Conservation (phyloP, 2,888 invertebrate genomes). For the Panopea generosa region DNA sequence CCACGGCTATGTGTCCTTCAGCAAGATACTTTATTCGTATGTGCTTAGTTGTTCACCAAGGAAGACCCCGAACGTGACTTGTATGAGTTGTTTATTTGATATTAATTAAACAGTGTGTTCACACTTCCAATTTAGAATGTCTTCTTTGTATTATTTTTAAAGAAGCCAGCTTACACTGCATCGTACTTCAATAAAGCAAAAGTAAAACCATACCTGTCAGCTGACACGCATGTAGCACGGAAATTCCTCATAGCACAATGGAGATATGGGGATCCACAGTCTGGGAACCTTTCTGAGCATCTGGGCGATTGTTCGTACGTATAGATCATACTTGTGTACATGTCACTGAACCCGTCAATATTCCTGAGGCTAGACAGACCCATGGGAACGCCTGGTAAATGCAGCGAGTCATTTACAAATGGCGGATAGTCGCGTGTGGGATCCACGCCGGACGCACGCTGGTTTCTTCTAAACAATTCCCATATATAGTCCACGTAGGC, state of each 20-base stretch:
- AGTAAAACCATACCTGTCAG: slow-evolving; percentile 47
- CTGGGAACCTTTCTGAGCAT: slow-evolving; percentile 53
- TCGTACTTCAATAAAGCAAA: too few species aligned
- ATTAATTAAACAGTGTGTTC: too few species aligned
- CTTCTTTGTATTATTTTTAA: too few species aligned
- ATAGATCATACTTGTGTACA: slow-evolving; percentile 55
- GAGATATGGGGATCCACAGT: slow-evolving; percentile 71
- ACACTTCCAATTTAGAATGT: too few species aligned
- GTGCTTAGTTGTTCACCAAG: too few species aligned
- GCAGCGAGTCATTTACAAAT: slow-evolving; percentile 65
- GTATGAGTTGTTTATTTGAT: too few species aligned
- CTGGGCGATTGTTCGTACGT: slow-evolving; percentile 63
- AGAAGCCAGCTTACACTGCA: too few species aligned
- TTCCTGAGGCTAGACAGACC: slow-evolving; percentile 73
- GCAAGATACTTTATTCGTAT: too few species aligned
- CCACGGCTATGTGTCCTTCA: too few species aligned
- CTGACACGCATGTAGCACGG: slow-evolving; percentile 53
- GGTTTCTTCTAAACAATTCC: slow-evolving; percentile 72
- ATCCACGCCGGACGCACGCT: slow-evolving; percentile 59
- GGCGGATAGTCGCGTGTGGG: slow-evolving; percentile 68
- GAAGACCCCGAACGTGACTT: too few species aligned
- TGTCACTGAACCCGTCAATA: slow-evolving; percentile 73
- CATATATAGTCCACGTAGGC: slow-evolving; percentile 77
- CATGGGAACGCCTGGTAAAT: slow-evolving; percentile 64
- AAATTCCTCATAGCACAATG: slow-evolving; percentile 43